These are phyloP conservation scores for Acheta domesticus DNA, from an alignment of 2,888 invertebrate species.

Conservation along the genomic window DNA sequence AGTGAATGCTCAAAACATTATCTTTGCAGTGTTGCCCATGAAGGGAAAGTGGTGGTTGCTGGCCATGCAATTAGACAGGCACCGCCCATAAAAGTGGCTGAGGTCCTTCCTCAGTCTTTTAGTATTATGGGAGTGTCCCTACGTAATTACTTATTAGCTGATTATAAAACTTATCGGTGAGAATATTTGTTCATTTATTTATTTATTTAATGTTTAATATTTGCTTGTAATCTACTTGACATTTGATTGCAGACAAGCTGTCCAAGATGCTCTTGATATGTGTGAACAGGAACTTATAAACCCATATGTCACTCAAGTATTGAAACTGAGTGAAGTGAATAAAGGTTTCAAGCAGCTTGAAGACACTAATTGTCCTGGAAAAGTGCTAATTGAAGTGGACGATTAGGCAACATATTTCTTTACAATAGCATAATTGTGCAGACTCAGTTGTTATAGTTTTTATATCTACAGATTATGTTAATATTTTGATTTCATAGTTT, in stretches of 20 bases:
- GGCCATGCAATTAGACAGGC: conserved; percentile 54
- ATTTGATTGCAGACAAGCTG: conserved; percentile 48
- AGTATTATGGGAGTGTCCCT: conserved; percentile 54
- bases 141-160: conserved; percentile 50
- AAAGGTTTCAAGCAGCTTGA: conserved; percentile 57
- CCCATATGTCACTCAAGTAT: conserved; percentile 56
- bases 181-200: conserved; percentile 21
- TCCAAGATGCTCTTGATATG: conserved; percentile 59
- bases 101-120: conserved; percentile 48
- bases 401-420: conserved; percentile 30
- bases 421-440: too few relatives aligned
- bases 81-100: conserved; percentile 48
- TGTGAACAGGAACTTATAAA: conserved; percentile 60
- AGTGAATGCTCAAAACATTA: neutral
- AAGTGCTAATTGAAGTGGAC: conserved; percentile 53
- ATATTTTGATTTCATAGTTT: too few relatives aligned
- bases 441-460: too few relatives aligned
- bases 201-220: too few relatives aligned
- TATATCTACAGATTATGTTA: too few relatives aligned
- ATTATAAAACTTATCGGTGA: conserved; percentile 55
- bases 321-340: conserved; percentile 57
- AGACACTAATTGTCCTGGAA: conserved; percentile 59
- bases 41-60: conserved; percentile 53
- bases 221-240: too few relatives aligned
- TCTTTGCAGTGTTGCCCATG: conserved; percentile 52